phyloP scores from a whole-genome alignment of 2,888 invertebrate genomes.

The Alcis repandata region DNA sequence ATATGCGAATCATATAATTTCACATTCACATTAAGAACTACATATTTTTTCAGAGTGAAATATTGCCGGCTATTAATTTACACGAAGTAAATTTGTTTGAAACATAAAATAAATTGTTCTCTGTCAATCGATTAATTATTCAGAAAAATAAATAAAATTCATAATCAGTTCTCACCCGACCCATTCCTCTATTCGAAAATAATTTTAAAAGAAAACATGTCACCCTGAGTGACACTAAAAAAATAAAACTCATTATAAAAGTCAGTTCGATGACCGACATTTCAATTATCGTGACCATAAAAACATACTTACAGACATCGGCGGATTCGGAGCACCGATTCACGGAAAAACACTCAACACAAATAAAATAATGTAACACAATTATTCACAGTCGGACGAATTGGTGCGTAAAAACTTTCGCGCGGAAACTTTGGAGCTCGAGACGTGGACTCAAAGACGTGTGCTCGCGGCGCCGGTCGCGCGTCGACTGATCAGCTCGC shows the following conservation, averaged over 20 bases:
- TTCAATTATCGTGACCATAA: conserved; percentile 36
- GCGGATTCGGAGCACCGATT: conserved; percentile 36
- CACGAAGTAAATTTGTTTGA: not conserved
- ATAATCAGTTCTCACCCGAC: conserved; percentile 4
- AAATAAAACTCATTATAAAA: conserved; percentile 41
- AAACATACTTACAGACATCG: conserved; percentile 42
- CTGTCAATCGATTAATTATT: conserved; percentile 24
- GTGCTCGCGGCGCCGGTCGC: conserved; percentile 31
- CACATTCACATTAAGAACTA: too few relatives aligned
- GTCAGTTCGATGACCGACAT: conserved; percentile 39
- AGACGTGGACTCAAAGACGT: conserved; percentile 25
- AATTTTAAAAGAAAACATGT: conserved; percentile 32
- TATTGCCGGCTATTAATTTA: conserved; percentile 14
- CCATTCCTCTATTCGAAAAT: conserved; percentile 20
- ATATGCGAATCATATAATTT: not conserved
- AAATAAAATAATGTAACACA: conserved; percentile 39
- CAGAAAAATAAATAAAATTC: conserved; percentile 16
- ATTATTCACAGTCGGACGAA: conserved; percentile 43
- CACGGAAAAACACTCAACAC: conserved; percentile 45
- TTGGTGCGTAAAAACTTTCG: conserved; percentile 48
- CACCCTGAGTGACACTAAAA: conserved; percentile 30
- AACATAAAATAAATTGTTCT: conserved; percentile 15
- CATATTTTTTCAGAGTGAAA: not conserved
- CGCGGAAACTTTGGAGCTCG: conserved; percentile 31
- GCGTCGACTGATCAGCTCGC: conserved; percentile 36